Evolutionary conservation across 2,888 invertebrate genomes (phyloP).

Genomic region (Eremobia ochroleuca): DNA sequence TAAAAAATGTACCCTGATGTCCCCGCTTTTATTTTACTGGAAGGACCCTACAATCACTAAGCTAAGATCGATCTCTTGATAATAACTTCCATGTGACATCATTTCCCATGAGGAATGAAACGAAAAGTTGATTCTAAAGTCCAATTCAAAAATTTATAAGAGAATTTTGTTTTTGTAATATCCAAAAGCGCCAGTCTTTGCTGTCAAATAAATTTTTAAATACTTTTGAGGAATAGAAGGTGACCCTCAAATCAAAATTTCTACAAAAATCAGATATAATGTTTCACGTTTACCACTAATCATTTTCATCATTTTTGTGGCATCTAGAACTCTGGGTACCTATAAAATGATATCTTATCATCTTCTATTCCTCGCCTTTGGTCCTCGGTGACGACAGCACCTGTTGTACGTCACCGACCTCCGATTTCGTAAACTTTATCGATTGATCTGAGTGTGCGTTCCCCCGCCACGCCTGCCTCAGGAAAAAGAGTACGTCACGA

Average conservation of each 20-base stretch:
- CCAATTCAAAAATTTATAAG: slow-evolving; percentile 74
- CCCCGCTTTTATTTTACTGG: slow-evolving; percentile 79
- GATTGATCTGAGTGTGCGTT: slow-evolving; percentile 91
- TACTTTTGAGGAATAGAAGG: slow-evolving; percentile 72
- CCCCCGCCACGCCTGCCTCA: slow-evolving; percentile 91
- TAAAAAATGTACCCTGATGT: slow-evolving; percentile 20
- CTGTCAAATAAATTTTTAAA: slow-evolving; percentile 71
- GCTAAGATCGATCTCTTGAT: slow-evolving; percentile 86
- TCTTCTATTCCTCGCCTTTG: slow-evolving; percentile 71
- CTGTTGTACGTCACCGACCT: slow-evolving; percentile 60
- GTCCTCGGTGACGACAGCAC: slow-evolving; percentile 58
- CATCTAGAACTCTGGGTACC: slow-evolving; percentile 3
- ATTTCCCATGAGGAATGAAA: slow-evolving; percentile 90
- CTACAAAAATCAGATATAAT: neutral
- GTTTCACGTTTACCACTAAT: neutral
- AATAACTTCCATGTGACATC: slow-evolving; percentile 83
- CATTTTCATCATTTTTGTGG: neutral
- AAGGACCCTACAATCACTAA: slow-evolving; percentile 85
- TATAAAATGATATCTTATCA: slow-evolving; percentile 46
- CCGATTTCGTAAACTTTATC: slow-evolving; percentile 87
- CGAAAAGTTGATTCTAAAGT: slow-evolving; percentile 85
- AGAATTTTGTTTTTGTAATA: slow-evolving; percentile 78
- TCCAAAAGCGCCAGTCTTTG: slow-evolving; percentile 90
- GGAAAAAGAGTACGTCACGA: slow-evolving; percentile 97
- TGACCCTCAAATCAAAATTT: slow-evolving; percentile 45